A percentile compares a stretch with the other conserved stretches of the same genome.
These are phyloP conservation scores for Contarinia nasturtii DNA, from an alignment of 1,140 invertebrate genomes.

Conservation along the genomic window DNA sequence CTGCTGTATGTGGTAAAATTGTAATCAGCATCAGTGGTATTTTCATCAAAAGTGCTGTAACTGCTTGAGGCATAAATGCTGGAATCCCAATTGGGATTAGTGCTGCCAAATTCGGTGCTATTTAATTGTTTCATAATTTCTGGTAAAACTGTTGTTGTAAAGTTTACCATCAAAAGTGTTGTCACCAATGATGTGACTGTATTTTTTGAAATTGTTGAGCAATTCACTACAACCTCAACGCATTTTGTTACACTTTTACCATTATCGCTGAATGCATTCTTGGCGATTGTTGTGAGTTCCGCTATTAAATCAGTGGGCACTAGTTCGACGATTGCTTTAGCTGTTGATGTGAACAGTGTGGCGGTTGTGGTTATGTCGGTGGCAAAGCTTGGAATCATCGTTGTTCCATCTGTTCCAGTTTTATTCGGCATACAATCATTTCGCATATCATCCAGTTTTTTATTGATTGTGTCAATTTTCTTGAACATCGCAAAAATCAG, in stretches of 20 bases:
- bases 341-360: no score
- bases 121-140: background rate
- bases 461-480: conserved; percentile 64
- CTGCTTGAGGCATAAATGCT: no score
- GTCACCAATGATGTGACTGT: background rate
- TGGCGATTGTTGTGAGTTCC: no score
- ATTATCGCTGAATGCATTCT: background rate
- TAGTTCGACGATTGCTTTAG: no score
- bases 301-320: no score
- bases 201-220: conserved; percentile 12
- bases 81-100: no score
- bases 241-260: background rate
- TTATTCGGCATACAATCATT: background rate
- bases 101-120: no score
- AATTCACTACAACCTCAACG: conserved; percentile 12
- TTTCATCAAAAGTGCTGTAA: no score
- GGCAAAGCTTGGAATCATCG: no score
- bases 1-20: no score
- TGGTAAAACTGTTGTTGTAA: conserved; percentile 8
- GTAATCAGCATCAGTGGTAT: no score
- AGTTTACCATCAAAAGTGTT: conserved; percentile 8
- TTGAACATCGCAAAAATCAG: conserved; percentile 88
- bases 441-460: conserved; percentile 20
- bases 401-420: background rate
- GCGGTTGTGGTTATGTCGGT: no score